Evolutionary conservation across 2,113 vertebrate species (phyloP).

Genomic region (Australoheros scitulus): DNA sequence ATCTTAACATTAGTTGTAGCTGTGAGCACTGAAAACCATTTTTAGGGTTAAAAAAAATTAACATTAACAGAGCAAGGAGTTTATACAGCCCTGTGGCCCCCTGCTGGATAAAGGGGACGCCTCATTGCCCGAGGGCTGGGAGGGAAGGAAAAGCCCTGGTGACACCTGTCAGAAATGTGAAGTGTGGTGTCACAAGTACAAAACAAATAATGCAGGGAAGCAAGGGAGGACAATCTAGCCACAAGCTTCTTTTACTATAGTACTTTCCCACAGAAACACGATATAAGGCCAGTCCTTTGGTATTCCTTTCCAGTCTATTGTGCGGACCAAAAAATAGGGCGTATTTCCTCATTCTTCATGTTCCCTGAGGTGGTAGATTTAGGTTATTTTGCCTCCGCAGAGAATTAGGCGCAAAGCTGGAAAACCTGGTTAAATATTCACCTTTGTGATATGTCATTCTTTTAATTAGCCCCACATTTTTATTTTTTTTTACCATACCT

Average conservation of each 20-base stretch:
- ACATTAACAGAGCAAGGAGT: neutral
- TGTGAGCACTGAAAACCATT: neutral
- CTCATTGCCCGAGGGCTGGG: neutral
- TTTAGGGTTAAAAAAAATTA: accelerated
- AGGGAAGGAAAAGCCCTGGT: neutral
- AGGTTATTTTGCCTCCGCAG: constrained; percentile 34
- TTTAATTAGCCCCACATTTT: neutral
- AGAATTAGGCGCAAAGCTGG: constrained; percentile 35
- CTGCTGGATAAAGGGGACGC: constrained; percentile 24
- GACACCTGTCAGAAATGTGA: neutral
- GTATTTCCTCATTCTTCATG: constrained; percentile 26
- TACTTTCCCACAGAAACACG: constrained; percentile 13
- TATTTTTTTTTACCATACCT: neutral
- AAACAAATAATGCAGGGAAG: neutral
- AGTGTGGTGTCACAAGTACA: neutral
- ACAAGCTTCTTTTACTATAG: neutral
- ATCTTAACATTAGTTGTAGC: neutral
- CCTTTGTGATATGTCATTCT: constrained; percentile 4
- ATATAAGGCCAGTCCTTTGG: constrained; percentile 1
- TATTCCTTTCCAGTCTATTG: constrained; percentile 16
- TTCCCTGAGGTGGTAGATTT: constrained; percentile 31
- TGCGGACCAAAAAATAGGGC: constrained; percentile 38
- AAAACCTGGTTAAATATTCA: constrained; percentile 44
- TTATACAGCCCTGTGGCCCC: constrained; percentile 10
- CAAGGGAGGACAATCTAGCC: neutral